Conservation (phyloP, 2,113 vertebrate species). For the Cheirogaleus medius region DNA sequence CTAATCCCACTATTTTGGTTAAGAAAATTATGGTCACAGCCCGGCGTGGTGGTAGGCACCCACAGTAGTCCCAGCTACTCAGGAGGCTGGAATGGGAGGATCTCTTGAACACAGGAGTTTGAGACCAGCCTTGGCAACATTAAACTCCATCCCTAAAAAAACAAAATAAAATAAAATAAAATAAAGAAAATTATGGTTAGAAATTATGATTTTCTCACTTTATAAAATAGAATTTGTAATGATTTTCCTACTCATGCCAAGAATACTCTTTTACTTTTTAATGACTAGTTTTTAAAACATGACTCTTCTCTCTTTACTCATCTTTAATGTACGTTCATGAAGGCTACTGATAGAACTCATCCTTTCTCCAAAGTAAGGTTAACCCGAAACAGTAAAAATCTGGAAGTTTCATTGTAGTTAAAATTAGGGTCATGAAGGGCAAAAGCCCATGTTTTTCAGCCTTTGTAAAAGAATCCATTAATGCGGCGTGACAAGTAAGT, state of each 20-base stretch:
- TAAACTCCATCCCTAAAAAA: too few relatives aligned
- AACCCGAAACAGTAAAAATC: neutral
- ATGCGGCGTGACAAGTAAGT: neutral
- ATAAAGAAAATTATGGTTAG: neutral
- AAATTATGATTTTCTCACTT: neutral
- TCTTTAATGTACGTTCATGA: neutral
- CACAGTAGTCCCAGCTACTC: too few relatives aligned
- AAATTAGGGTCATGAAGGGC: neutral
- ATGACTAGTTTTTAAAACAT: neutral
- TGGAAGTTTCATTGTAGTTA: neutral
- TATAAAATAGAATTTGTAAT: neutral
- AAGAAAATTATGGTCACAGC: neutral
- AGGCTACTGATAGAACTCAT: neutral
- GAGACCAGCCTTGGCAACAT: too few relatives aligned
- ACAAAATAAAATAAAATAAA: too few relatives aligned
- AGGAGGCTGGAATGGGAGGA: too few relatives aligned
- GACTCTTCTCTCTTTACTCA: neutral
- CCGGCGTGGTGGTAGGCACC: too few relatives aligned
- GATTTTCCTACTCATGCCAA: neutral
- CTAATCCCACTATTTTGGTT: neutral
- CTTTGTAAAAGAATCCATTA: conserved; percentile 34
- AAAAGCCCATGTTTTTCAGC: neutral
- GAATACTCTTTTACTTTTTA: neutral
- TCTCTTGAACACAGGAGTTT: too few relatives aligned
- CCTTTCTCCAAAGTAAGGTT: neutral